These are phyloP conservation scores for Ctenochaetus hawaiiensis DNA, from an alignment of 2,797 vertebrate species.

Conservation along the genomic window DNA sequence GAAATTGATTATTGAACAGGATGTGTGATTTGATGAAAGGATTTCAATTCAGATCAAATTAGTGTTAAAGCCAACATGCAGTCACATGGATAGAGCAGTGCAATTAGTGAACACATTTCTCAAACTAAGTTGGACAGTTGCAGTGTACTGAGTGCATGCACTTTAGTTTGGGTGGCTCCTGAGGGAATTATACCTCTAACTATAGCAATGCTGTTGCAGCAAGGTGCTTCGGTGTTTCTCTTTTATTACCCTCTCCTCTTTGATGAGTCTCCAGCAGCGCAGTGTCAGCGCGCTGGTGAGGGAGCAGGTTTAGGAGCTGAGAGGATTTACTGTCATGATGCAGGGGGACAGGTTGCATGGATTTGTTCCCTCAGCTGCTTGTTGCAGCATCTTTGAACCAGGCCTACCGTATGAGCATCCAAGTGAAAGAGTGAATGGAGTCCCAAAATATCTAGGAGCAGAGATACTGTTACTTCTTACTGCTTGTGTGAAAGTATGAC, in stretches of 20 bases:
- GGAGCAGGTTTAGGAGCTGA: constrained; percentile 31
- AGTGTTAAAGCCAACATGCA: too few species aligned
- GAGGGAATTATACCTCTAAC: constrained; percentile 16
- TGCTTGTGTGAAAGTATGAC: not conserved
- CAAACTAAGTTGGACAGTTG: constrained; percentile 2
- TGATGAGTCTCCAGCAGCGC: constrained; percentile 45
- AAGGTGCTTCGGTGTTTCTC: constrained; percentile 29
- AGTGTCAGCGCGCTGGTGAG: constrained; percentile 10
- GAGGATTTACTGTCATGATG: constrained; percentile 50
- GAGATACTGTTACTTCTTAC: not conserved
- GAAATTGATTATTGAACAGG: not conserved
- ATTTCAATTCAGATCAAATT: not conserved
- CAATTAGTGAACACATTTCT: not conserved
- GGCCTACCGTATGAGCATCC: constrained; percentile 2
- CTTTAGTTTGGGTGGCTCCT: constrained; percentile 14
- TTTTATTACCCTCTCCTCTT: constrained; percentile 36
- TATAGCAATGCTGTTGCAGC: constrained; percentile 31
- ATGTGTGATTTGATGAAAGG: not conserved
- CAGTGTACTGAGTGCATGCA: not conserved
- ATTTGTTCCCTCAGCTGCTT: constrained; percentile 35
- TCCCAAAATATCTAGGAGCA: constrained; percentile 28
- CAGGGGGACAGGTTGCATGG: constrained; percentile 43
- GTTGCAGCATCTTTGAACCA: constrained; percentile 39
- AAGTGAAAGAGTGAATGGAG: not conserved
- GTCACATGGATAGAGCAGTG: not conserved